Conservation (phyloP, 2,113 vertebrate species). For the Anseranas semipalmata region DNA sequence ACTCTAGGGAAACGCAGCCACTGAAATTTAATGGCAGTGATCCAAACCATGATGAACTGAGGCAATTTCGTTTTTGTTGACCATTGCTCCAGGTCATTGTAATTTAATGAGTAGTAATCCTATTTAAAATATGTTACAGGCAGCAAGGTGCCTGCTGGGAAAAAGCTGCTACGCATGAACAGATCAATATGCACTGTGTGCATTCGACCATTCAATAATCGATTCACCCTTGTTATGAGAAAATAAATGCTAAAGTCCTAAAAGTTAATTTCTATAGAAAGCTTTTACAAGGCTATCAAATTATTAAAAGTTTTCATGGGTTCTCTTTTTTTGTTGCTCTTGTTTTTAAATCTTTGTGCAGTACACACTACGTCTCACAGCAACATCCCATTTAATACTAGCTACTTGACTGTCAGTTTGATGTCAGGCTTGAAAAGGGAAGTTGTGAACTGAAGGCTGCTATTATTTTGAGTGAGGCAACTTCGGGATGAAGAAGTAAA, state of each 20-base stretch:
- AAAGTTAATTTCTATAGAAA: constrained; percentile 77
- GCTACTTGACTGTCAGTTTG: constrained; percentile 14
- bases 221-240: constrained; percentile 79
- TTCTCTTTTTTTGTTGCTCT: constrained; percentile 39
- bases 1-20: neutral
- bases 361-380: neutral
- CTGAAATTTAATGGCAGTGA: constrained; percentile 48
- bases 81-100: constrained; percentile 73
- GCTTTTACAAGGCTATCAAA: constrained; percentile 67
- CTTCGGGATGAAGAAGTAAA: neutral
- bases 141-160: constrained; percentile 72
- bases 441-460: neutral
- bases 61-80: constrained; percentile 72
- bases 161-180: constrained; percentile 60
- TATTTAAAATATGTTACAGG: constrained; percentile 76
- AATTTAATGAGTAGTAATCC: constrained; percentile 78
- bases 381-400: constrained; percentile 3
- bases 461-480: neutral
- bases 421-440: constrained; percentile 9
- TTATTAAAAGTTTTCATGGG: constrained; percentile 71
- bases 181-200: constrained; percentile 78
- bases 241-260: constrained; percentile 76
- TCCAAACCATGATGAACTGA: constrained; percentile 71
- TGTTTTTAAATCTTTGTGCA: constrained; percentile 52
- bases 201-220: constrained; percentile 78